phyloP scores from a whole-genome alignment of 1,140 invertebrate species.

The Hermetia illucens region DNA sequence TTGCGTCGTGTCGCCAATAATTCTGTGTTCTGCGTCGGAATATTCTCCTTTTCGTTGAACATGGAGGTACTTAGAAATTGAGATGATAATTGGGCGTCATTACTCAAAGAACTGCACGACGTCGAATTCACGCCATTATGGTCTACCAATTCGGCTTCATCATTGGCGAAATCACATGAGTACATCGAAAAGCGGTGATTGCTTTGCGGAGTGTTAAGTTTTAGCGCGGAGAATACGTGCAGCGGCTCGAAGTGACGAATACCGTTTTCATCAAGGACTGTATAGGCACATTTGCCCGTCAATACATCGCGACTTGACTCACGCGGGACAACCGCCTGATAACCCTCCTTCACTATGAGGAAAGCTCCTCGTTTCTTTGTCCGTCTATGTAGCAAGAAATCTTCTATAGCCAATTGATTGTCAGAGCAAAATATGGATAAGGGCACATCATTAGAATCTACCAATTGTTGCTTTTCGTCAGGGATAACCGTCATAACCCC shows the following conservation, averaged over 20 bases:
- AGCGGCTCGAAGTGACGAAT: conserved; percentile 61
- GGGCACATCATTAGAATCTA: conserved; percentile 51
- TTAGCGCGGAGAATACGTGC: conserved; percentile 53
- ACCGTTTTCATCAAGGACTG: conserved; percentile 60
- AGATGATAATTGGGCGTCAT: neutral
- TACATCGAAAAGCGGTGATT: conserved; percentile 48
- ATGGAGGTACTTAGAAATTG: no score
- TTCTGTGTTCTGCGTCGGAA: neutral
- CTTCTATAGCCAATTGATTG: conserved; percentile 59
- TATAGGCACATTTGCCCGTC: conserved; percentile 59
- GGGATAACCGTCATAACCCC: conserved; percentile 51
- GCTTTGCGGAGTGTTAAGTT: conserved; percentile 43
- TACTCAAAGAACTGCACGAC: neutral
- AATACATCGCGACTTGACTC: conserved; percentile 56
- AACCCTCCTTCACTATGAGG: conserved; percentile 57
- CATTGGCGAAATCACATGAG: conserved; percentile 40
- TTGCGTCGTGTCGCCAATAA: neutral
- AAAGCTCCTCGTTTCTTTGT: conserved; percentile 42
- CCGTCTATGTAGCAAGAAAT: conserved; percentile 48
- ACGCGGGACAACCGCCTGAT: conserved; percentile 62
- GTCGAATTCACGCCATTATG: neutral
- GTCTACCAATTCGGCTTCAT: conserved; percentile 32
- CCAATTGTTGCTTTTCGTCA: conserved; percentile 38
- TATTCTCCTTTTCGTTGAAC: no score
- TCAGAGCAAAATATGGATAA: conserved; percentile 44